Base-by-base conservation (phyloP, 1,140 invertebrate species). In the Cephus cinctus region DNA sequence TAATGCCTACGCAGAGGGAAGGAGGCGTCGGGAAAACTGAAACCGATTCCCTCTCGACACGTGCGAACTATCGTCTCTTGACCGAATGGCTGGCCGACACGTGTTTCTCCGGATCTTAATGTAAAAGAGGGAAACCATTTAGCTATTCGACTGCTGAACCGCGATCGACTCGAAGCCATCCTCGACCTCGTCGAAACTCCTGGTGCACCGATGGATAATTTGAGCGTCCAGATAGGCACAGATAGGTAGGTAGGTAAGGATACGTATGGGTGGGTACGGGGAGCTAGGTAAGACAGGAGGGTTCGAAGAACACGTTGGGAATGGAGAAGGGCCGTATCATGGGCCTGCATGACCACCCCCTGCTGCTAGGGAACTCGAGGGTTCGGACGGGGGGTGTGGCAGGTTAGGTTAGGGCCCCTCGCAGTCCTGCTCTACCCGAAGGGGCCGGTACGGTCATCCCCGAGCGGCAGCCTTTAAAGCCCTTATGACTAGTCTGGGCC, bases 381-480 rank as follows among this genome's bases (percentile, higher is more conserved):
- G 45, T 48, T 15, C 21, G 31, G 27, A 43, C n/a, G 11, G 18
- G 11, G 25, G 25, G 25, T 27, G 25, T 27, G 25, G 25, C n/a
- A 6, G n/a, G n/a, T n/a, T n/a, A 27, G n/a, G 6, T n/a, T 8
- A 8, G 25, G 25, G n/a, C 25, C 25, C 25, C 25, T 27, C 6
- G 25, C 25, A 8, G 25, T 8, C 25, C 25, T 27, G 25, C 25
- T 21, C 22, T 8, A 35, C 9, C 32, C 21, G 8, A 23, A 31
- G 9, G 16, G 35, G 19, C 12, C 56, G 59, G 59, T 49, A 51
- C 57, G 59, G 63, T 67, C 63, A 67, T 66, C 57, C 60, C 56
- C 47, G 32, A 39, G 40, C 63, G 63, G 63, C 56, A 44, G 47
- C 47, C 59, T 63, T 70, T 56, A 62, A 63, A 59, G 52, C 54